These are phyloP conservation scores for Hydroisotoma schaefferi DNA, from an alignment of 2,888 invertebrate genomes.

Conservation along the genomic window DNA sequence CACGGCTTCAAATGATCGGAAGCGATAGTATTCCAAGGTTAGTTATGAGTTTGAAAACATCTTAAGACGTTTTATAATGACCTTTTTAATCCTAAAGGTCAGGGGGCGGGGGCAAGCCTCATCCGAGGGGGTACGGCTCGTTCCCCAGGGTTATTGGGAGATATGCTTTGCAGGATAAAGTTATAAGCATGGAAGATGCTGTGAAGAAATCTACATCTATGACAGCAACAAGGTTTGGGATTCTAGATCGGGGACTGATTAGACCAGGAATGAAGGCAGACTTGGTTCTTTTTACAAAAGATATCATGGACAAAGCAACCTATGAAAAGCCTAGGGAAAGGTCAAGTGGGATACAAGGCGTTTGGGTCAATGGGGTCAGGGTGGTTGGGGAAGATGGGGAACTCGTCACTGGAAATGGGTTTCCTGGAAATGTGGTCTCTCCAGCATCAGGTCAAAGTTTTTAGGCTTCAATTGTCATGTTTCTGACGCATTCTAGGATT, in stretches of 20 bases:
- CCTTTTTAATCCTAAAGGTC: no score
- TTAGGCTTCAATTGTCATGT: no score
- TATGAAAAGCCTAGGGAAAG: slow-evolving; percentile 37
- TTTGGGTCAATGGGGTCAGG: slow-evolving; percentile 43
- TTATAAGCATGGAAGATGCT: slow-evolving; percentile 42
- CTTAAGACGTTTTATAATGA: no score
- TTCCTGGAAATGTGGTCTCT: slow-evolving; percentile 7
- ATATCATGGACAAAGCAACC: slow-evolving; percentile 37
- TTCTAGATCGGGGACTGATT: slow-evolving; percentile 35
- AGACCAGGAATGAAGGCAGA: slow-evolving; percentile 36
- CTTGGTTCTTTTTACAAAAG: slow-evolving; percentile 35
- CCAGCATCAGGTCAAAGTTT: no score
- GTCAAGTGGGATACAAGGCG: slow-evolving; percentile 33
- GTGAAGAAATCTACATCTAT: slow-evolving; percentile 39
- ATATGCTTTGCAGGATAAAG: slow-evolving; percentile 27
- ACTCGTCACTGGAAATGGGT: slow-evolving; percentile 17
- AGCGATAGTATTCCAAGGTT: slow-evolving; percentile 44
- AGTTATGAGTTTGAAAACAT: no score
- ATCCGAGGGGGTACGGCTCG: slow-evolving; percentile 42
- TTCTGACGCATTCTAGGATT: no score
- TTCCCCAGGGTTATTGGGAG: slow-evolving; percentile 43
- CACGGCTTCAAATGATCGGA: slow-evolving; percentile 42
- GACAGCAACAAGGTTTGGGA: slow-evolving; percentile 36
- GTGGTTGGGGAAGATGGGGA: slow-evolving; percentile 35
- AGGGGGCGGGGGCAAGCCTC: slow-evolving; percentile 42